These are phyloP conservation scores for Noctua pronuba DNA, from an alignment of 2,888 invertebrate species.

Conservation along the genomic window DNA sequence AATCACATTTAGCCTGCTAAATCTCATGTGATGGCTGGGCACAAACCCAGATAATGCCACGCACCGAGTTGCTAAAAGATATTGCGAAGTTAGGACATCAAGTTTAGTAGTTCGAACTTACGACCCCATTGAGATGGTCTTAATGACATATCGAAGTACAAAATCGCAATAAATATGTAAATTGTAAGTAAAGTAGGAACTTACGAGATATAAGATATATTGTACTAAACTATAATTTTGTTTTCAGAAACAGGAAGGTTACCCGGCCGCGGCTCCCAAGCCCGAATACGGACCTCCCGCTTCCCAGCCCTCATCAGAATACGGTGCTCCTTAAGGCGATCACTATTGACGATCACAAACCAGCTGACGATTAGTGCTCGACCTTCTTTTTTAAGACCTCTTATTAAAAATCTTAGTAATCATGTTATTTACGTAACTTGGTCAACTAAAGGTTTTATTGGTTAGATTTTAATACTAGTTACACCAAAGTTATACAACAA, in stretches of 20 bases:
- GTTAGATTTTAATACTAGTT: constrained; percentile 43
- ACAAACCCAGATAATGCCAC: neutral
- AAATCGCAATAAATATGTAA: neutral
- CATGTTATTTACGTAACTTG: constrained; percentile 44
- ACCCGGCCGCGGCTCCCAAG: constrained; percentile 86
- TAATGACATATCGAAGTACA: neutral
- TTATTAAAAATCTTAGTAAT: constrained; percentile 56
- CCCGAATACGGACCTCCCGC: constrained; percentile 88
- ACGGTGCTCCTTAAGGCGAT: constrained; percentile 90
- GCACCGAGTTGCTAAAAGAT: neutral
- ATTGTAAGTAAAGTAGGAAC: neutral
- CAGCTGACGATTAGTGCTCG: constrained; percentile 69
- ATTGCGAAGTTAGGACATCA: neutral
- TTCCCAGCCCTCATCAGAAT: constrained; percentile 89
- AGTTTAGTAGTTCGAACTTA: neutral
- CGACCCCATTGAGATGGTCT: neutral
- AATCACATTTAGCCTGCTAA: neutral
- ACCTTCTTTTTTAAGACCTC: constrained; percentile 67
- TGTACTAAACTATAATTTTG: neutral
- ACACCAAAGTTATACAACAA: constrained; percentile 61
- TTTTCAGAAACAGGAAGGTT: constrained; percentile 91
- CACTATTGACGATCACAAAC: constrained; percentile 71
- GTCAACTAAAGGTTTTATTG: constrained; percentile 31
- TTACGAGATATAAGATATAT: neutral
- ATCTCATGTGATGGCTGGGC: neutral